Evolutionary conservation across 2,888 invertebrate species (phyloP).

Genomic region (Ormyrus nitidulus): DNA sequence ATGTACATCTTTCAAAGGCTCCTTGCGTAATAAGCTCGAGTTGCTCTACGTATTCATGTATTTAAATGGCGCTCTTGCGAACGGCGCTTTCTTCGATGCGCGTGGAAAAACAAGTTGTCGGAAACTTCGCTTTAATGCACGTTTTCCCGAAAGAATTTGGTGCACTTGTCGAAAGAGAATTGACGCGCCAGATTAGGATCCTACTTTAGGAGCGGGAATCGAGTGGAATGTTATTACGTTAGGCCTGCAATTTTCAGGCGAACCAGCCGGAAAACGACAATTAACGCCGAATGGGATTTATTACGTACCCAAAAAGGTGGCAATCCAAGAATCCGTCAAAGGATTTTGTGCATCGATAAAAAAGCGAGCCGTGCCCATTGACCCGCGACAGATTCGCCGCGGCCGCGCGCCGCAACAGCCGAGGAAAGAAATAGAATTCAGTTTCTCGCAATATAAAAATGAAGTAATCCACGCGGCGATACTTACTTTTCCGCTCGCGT

Average conservation of each 20-base stretch:
- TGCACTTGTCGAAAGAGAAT: not conserved
- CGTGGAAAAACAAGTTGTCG: not conserved
- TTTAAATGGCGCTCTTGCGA: constrained; percentile 19
- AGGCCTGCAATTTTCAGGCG: constrained; percentile 3
- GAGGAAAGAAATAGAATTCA: constrained; percentile 3
- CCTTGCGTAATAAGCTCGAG: constrained; percentile 9
- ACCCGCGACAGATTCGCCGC: not conserved
- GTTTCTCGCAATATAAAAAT: constrained; percentile 34
- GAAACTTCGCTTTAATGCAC: too few relatives aligned
- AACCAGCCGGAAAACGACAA: not conserved
- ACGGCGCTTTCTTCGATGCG: constrained; percentile 14
- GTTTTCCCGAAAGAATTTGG: not conserved
- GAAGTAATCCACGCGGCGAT: constrained; percentile 25
- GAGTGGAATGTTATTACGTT: not conserved
- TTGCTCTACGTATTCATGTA: constrained; percentile 23
- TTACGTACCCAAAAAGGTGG: too few relatives aligned
- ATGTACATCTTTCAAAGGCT: not conserved
- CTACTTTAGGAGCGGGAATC: not conserved
- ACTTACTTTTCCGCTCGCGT: constrained; percentile 32
- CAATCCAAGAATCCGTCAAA: not conserved
- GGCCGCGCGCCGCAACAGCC: not conserved
- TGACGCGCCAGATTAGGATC: constrained; percentile 7
- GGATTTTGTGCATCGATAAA: not conserved
- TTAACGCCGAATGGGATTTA: too few relatives aligned
- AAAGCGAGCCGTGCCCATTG: not conserved